These are phyloP conservation scores for Pantherophis vulpinus DNA, from an alignment of 2,797 vertebrate genomes.

Conservation along the genomic window DNA sequence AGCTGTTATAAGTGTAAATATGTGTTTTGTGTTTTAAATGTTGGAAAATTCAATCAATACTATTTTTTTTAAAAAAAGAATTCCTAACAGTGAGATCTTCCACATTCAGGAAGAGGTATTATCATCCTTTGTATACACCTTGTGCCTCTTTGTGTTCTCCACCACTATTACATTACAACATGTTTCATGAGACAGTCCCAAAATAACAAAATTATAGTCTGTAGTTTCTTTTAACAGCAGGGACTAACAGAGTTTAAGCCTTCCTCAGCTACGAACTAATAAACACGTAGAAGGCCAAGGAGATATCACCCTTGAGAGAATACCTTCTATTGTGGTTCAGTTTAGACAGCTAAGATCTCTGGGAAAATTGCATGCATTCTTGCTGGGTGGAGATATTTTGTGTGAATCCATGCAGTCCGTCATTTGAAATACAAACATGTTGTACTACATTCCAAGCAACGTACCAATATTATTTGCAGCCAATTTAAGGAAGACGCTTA, in stretches of 20 bases:
- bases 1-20: no score
- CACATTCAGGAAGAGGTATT: background rate
- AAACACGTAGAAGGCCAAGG: background rate
- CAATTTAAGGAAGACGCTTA: background rate
- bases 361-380: background rate
- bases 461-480: background rate
- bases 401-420: background rate
- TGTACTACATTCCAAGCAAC: background rate
- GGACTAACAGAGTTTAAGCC: background rate
- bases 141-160: background rate
- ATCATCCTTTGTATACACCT: background rate
- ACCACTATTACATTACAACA: background rate
- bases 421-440: background rate
- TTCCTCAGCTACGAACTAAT: background rate
- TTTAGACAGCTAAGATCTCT: background rate
- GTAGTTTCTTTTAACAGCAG: background rate
- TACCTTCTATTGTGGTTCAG: background rate
- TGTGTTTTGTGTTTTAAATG: no score
- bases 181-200: background rate
- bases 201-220: background rate
- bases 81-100: background rate
- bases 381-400: background rate
- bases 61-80: no score
- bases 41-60: no score
- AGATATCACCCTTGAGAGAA: background rate